A percentile compares a stretch with the other conserved stretches of the same genome.
phyloP scores from a whole-genome alignment of 2,888 invertebrate species.

The Augiades crinisus region DNA sequence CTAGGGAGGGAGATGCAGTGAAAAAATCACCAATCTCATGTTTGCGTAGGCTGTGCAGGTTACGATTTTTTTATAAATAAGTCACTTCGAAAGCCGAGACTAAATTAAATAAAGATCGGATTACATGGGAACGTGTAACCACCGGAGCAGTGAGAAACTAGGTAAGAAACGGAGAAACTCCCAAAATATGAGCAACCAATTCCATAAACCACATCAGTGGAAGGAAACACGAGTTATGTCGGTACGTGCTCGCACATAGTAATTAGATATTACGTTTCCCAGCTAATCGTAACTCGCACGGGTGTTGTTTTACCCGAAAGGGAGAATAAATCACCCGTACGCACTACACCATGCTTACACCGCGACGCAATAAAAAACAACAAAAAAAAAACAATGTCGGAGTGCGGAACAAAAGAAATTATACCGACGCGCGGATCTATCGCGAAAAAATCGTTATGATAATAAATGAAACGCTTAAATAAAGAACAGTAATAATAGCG shows the following conservation, averaged over 20 bases:
- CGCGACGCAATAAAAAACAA: constrained; percentile 67
- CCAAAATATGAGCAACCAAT: constrained; percentile 80
- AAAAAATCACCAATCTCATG: constrained; percentile 41
- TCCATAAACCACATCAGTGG: constrained; percentile 78
- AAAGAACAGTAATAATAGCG: constrained; percentile 72
- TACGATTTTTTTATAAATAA: constrained; percentile 37
- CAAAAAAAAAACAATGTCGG: constrained; percentile 72
- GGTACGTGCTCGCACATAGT: constrained; percentile 78
- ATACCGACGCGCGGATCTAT: constrained; percentile 66
- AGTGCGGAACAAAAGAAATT: constrained; percentile 78
- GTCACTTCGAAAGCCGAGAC: constrained; percentile 38
- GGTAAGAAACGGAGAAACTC: constrained; percentile 63
- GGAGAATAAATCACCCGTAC: constrained; percentile 74
- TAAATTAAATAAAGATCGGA: constrained; percentile 46
- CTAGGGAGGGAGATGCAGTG: constrained; percentile 45
- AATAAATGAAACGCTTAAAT: constrained; percentile 76
- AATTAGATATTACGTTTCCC: constrained; percentile 78
- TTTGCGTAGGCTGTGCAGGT: constrained; percentile 44
- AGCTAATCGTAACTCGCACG: constrained; percentile 79
- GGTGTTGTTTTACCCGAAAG: constrained; percentile 79
- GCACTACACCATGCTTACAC: constrained; percentile 58
- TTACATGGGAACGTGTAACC: constrained; percentile 60
- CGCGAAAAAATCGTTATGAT: constrained; percentile 77
- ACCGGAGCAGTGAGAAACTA: constrained; percentile 65
- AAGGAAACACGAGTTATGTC: constrained; percentile 77